Evolutionary conservation across 2,797 vertebrate species (phyloP).

Genomic region (Myotis daubentonii): DNA sequence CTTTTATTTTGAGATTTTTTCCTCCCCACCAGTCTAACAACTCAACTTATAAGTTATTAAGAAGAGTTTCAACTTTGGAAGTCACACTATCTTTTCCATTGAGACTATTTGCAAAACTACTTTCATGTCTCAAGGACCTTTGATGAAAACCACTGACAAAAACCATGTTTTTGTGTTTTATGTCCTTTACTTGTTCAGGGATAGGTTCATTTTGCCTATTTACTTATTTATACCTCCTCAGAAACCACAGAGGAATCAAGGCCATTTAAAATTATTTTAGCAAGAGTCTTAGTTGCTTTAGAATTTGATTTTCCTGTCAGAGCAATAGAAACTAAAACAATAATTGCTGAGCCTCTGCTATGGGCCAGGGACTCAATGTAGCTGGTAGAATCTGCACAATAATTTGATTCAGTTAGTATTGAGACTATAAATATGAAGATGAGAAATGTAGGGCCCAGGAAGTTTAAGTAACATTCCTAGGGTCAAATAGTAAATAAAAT

Average conservation of each 20-base stretch:
- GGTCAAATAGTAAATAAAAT: neutral
- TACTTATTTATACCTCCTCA: neutral
- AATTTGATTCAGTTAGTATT: neutral
- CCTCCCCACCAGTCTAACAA: neutral
- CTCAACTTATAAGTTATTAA: neutral
- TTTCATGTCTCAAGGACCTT: neutral
- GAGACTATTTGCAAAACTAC: neutral
- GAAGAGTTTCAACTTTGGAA: neutral
- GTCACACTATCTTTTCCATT: neutral
- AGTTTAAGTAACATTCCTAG: neutral
- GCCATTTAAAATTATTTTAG: neutral
- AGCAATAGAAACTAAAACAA: neutral
- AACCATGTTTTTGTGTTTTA: neutral
- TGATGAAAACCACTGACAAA: neutral
- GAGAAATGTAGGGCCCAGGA: neutral
- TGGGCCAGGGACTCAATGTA: neutral
- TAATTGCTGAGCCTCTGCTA: neutral
- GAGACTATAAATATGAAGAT: neutral
- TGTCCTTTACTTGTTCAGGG: neutral
- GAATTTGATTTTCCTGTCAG: neutral
- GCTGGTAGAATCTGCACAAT: neutral
- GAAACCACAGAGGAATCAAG: neutral
- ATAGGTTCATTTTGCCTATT: neutral
- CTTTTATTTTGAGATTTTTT: neutral
- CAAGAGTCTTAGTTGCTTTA: neutral